Evolutionary conservation across 2,797 vertebrate genomes (phyloP).

Genomic region (Falco berigora): DNA sequence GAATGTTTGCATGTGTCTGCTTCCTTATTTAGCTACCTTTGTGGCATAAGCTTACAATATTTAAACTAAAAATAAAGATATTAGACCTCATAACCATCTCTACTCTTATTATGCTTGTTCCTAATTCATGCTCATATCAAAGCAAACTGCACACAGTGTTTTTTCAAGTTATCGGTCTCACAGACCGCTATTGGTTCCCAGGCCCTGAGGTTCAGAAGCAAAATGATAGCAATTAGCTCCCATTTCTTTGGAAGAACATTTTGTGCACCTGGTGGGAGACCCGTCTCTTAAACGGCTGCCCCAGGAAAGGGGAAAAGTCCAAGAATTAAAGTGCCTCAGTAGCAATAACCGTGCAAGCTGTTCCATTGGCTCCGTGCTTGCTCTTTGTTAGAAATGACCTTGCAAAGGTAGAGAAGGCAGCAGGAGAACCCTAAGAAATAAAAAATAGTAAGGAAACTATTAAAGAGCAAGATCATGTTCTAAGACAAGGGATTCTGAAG

Average conservation of each 20-base stretch:
- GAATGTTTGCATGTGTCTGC: background rate
- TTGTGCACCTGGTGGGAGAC: background rate
- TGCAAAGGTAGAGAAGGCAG: background rate
- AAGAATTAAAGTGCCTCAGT: conserved; percentile 8
- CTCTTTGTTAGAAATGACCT: background rate
- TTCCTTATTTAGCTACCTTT: background rate
- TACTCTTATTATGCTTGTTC: background rate
- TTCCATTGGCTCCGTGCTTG: background rate
- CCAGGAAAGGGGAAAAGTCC: conserved; percentile 24
- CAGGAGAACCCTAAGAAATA: background rate
- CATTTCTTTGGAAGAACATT: background rate
- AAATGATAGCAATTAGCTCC: background rate
- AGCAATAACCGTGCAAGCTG: conserved; percentile 32
- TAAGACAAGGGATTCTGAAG: background rate
- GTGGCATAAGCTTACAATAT: background rate
- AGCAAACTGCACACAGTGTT: background rate
- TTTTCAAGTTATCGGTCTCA: background rate
- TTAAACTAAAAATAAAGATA: background rate
- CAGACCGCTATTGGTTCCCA: background rate
- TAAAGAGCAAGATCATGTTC: background rate
- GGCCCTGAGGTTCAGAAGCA: background rate
- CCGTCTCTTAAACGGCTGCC: background rate
- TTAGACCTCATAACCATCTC: background rate
- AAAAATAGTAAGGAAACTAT: background rate
- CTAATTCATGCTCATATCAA: background rate